Evolutionary conservation across 2,113 vertebrate species (phyloP), one percentile per base, ranked within the genome.

Genomic region (Murina feae): DNA sequence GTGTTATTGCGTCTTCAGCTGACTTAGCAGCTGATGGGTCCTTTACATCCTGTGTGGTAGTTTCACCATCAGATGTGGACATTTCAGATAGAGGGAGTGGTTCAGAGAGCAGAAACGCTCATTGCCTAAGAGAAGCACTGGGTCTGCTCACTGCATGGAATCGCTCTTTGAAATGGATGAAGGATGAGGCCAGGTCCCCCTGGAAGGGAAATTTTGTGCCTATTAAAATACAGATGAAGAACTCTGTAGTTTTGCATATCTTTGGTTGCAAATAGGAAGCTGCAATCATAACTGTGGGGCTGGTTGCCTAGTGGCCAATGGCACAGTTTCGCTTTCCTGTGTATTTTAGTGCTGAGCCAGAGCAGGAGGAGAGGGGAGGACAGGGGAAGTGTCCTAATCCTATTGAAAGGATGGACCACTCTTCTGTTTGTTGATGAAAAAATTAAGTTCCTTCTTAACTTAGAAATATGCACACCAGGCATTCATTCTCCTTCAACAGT

Each of bases 31-130:
- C 37, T 72, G 51, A 47, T 58, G 53, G 68, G 28, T 30, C 17
- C 89, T 94, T 94, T 88, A 12, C 44, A 18, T 74, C 82, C 86
- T 85, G 42, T 51, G 37, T 55, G 49, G 60, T 91, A 32, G 51
- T 96, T 84, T 93, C 93, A 25, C 44, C 32, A 71, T 86, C 63
- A 42, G 42, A 17, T 11, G 20, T 84, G 78, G 81, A 96, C 96
- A 95, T 94, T 78, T 81, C 66, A 74, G 51, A 53, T 39, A 86
- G 20, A 94, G 80, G 65, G 95, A 44, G 42, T 92, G 89, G 69
- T 82, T 94, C 75, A 78, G 0, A 86, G 42, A 96, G 93, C 92
- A 74, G 94, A 93, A 96, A 94, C 96, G 88, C 60, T 95, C 12
- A 32, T 2, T 11, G 30, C 28, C 71, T 53, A 10, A 10, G 0